Evolutionary conservation across 2,797 vertebrate genomes (phyloP).

Genomic region (Molossus molossus): DNA sequence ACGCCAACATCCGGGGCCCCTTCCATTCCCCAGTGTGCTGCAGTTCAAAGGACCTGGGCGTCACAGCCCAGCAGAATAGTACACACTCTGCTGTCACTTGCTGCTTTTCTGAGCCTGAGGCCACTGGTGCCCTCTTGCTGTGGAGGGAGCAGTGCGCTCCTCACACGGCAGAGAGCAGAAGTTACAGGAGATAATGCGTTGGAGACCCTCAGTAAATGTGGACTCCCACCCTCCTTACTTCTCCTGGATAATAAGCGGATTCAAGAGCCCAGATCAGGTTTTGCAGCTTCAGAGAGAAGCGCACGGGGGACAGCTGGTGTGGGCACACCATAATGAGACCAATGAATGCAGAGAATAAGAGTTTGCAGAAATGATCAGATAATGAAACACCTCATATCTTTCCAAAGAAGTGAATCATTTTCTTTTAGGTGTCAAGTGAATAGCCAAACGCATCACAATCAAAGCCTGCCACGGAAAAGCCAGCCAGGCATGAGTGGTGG

Average conservation of each 20-base stretch:
- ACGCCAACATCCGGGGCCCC: background rate
- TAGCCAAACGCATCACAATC: conserved; percentile 75
- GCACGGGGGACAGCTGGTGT: background rate
- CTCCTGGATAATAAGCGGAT: background rate
- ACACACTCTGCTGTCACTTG: background rate
- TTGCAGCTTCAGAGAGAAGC: background rate
- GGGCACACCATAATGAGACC: background rate
- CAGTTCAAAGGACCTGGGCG: background rate
- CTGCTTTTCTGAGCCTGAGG: background rate
- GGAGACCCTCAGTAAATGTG: background rate
- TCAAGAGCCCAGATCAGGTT: background rate
- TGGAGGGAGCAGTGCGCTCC: background rate
- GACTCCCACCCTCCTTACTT: background rate
- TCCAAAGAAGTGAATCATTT: conserved; percentile 80
- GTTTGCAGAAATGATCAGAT: conserved; percentile 65
- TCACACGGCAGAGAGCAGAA: background rate
- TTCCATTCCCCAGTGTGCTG: background rate
- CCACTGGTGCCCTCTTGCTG: background rate
- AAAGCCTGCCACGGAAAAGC: conserved; percentile 71
- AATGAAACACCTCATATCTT: conserved; percentile 81
- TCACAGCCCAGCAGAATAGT: background rate
- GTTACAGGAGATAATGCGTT: fast-evolving
- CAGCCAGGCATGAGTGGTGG: conserved; percentile 55
- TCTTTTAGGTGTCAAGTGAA: conserved; percentile 82
- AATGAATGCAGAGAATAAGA: background rate